phyloP scores from a whole-genome alignment of 2,113 vertebrate genomes.

The Eublepharis macularius region DNA sequence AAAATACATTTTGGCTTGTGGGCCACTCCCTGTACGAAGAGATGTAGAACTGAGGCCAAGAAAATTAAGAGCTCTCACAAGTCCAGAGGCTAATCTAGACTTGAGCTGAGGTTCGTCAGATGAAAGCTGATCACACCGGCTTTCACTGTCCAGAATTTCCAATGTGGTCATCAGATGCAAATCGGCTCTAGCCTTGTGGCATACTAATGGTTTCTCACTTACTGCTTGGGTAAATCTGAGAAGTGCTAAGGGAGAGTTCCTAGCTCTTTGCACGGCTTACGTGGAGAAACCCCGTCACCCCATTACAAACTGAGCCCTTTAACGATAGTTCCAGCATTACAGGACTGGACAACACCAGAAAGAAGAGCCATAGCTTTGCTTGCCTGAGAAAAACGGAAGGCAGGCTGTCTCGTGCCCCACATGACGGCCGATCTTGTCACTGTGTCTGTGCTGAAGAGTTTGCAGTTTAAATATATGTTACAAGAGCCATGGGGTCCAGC shows the following conservation, averaged over 20 bases:
- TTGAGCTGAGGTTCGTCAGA: no score
- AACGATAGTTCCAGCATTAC: neutral
- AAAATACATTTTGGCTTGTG: neutral
- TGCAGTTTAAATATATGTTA: slow-evolving; percentile 91
- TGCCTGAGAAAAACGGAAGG: slow-evolving; percentile 90
- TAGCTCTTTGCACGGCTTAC: neutral
- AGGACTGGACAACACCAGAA: neutral
- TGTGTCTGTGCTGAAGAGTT: slow-evolving; percentile 87
- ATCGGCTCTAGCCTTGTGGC: neutral
- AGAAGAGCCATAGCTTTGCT: accelerated
- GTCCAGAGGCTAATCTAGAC: no score
- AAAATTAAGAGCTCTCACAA: no score
- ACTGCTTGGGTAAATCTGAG: neutral
- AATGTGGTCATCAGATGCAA: no score
- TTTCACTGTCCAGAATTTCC: no score
- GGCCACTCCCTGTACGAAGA: neutral
- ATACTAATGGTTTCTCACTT: neutral
- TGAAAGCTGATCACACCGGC: neutral
- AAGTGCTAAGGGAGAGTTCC: neutral
- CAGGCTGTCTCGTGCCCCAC: slow-evolving; percentile 85
- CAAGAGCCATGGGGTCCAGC: slow-evolving; percentile 59
- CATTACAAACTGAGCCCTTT: accelerated
- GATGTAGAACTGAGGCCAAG: no score
- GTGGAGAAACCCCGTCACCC: neutral
- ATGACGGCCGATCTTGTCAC: slow-evolving; percentile 79